Base-by-base conservation (phyloP, 2,888 invertebrate species). In the Ennomos fuscantarius region DNA sequence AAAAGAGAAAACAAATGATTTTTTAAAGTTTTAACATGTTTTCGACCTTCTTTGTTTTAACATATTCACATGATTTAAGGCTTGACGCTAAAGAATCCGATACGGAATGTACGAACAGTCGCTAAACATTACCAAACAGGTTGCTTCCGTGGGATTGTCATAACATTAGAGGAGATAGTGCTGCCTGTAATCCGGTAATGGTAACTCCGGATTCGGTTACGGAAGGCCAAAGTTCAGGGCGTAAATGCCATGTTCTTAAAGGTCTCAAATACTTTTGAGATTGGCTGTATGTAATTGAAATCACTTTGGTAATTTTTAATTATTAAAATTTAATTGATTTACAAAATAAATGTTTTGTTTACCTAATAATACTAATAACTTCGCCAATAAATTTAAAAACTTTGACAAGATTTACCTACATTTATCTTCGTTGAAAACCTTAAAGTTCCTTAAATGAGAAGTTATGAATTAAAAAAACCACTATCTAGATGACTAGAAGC, bases 81-180 rank as follows among this genome's bases (percentile, higher is more conserved):
- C 24, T 40, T 35, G 11, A 13, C 66, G 75, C 70, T 75, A 76
- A 70, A 69, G 68, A 69, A 72, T 70, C 69, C 65, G 57, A 66
- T 69, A 69, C 44, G 68, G 70, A 68, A 69, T 66, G 67, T 61
- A 57, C 60, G 65, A 67, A 60, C 66, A 69, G 66, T 68, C 72
- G 73, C 78, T 83, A 82, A 84, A 74, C 71, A 81, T 68, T 61
- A 55, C 76, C 77, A 83, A 82, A 84, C 77, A 84, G 69, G 71
- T 61, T 24, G 72, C 71, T 82, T 85, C 86, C 86, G 85, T 86
- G 85, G 79, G 86, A 85, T 82, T 73, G 76, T 79, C 79, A 74
- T 74, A 73, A 72, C 67, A 68, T 58, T 60, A 58, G 63, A 55
- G 37, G 11, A 15, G 31, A 24, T 55, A 59, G 62, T 60, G 47